A percentile compares a stretch with the other conserved stretches of the same genome.
phyloP scores from a whole-genome alignment of 2,888 invertebrate genomes.

The Ramazzottius varieornatus region DNA sequence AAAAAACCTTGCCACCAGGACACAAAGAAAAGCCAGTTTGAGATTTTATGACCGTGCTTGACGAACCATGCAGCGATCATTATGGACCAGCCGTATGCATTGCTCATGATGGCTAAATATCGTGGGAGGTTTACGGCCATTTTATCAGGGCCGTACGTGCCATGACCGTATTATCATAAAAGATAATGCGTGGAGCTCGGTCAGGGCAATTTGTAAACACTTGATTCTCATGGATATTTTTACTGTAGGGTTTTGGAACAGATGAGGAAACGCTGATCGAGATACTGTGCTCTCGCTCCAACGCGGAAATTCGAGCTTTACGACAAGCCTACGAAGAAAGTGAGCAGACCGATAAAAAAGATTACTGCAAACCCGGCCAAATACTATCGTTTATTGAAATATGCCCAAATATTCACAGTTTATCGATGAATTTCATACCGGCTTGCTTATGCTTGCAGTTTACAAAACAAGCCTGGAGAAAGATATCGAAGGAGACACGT shows the following conservation, averaged over 20 bases:
- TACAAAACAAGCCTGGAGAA: not conserved
- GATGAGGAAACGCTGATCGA: constrained; percentile 19
- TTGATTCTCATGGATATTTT: not conserved
- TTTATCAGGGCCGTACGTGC: no score
- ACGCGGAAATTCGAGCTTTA: constrained; percentile 17
- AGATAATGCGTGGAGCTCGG: not conserved
- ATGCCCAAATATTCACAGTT: not conserved
- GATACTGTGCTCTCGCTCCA: constrained; percentile 19
- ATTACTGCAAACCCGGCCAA: not conserved
- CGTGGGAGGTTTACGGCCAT: no score
- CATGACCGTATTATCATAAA: no score
- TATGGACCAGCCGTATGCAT: no score
- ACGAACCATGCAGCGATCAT: no score
- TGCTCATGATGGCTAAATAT: no score
- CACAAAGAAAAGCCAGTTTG: not conserved
- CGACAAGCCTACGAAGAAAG: constrained; percentile 10
- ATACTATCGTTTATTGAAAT: not conserved
- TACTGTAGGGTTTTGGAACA: constrained; percentile 17
- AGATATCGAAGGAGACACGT: not conserved
- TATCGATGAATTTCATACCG: not conserved
- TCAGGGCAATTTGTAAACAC: constrained; percentile 9
- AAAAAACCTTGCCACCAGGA: constrained; percentile 14
- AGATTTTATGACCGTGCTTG: no score
- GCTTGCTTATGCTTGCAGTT: not conserved
- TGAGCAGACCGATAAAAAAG: no score